A percentile compares a stretch with the other conserved stretches of the same genome.
phyloP scores from a whole-genome alignment of 2,113 vertebrate genomes.

The Rhadina sibilatrix region DNA sequence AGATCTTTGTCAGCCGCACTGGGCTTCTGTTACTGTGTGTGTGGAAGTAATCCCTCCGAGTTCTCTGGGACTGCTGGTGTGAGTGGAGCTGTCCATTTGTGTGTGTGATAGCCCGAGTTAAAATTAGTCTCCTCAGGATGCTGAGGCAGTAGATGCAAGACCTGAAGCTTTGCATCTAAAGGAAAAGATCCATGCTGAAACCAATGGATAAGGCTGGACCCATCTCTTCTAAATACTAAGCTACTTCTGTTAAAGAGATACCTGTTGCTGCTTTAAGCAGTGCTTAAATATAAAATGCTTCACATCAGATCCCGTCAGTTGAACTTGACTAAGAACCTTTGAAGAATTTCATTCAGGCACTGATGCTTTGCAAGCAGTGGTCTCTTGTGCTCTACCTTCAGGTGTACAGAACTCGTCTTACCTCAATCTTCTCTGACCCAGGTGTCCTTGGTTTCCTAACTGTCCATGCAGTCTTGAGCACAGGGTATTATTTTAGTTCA shows the following conservation, averaged over 20 bases:
- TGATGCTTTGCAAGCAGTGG: background rate
- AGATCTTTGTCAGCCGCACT: background rate
- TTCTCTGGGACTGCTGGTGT: background rate
- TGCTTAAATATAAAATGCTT: background rate
- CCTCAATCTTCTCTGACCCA: conserved; percentile 4
- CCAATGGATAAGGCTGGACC: background rate
- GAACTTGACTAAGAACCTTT: background rate
- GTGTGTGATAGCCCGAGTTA: background rate
- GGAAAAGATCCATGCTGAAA: background rate
- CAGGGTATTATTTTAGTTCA: conserved; percentile 11
- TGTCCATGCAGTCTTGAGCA: background rate
- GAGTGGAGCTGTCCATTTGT: background rate
- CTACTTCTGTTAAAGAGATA: background rate
- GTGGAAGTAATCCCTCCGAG: background rate
- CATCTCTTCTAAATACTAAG: background rate
- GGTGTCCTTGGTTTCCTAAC: background rate
- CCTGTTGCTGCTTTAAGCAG: background rate
- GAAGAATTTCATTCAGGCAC: background rate
- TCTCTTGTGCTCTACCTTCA: background rate
- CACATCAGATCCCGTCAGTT: background rate
- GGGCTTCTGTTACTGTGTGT: conserved; percentile 1
- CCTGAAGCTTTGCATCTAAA: background rate
- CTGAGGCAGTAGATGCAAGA: background rate
- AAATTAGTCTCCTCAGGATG: background rate
- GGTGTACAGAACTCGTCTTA: background rate